Evolutionary conservation across 2,113 vertebrate species (phyloP), one percentile per base, ranked within the genome.

Genomic region (Salminus brasiliensis): DNA sequence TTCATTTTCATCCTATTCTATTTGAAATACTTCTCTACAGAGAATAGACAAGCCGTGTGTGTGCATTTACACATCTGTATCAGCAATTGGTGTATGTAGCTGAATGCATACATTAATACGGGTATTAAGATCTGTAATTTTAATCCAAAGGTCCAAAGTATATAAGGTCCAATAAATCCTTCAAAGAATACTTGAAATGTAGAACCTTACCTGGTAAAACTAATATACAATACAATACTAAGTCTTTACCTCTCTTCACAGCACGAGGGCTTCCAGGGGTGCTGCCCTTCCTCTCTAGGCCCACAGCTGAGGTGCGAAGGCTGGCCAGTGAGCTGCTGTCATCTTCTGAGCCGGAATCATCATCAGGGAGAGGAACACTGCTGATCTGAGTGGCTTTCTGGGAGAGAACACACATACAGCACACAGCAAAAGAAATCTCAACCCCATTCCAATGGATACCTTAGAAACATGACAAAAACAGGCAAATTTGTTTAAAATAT

Each of bases 301-400:
- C 94, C 82, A 92, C 86, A 47, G 87, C 72, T 74, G 95, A 96
- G n/a, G 93, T 94, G 23, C 94, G 92, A 66, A 95, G 85, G 79
- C 95, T 95, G 87, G 93, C 94, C 81, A 95, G 89, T 25, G 95
- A 97, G 84, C 94, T 89, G 91, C 93, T 95, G 89, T 97, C 96
- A 0, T 97, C 96, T 86, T 97, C 96, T 0, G 96, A 96, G 7
- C 95, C 94, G 0, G 96, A 97, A 81, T 95, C 95, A 6, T 96
- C 95, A 34, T 97, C 96, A 5, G 91, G 88, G 27, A 96, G 94
- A 76, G 96, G 96, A 2, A 93, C 85, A 0, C 88, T 95, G 93
- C 95, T 97, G 90, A 97, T 96, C 90, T 96, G 95, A 47, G 93
- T 94, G 85, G 96, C 95, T 92, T 94, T 97, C 96, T 97, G 66